phyloP scores from a whole-genome alignment of 2,113 vertebrate genomes.

The Notothenia rossii region DNA sequence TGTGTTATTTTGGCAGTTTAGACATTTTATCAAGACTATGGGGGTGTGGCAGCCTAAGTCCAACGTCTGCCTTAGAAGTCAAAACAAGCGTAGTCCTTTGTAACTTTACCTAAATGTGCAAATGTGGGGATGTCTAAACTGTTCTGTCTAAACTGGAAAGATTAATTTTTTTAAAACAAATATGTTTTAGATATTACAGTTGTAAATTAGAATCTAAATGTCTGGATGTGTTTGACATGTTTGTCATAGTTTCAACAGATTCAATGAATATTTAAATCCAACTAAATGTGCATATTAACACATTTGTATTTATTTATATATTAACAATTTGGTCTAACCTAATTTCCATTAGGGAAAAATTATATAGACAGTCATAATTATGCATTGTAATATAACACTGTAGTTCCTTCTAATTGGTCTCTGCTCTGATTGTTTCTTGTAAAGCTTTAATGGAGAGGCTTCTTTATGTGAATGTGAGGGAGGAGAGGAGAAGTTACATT shows the following conservation, averaged over 20 bases:
- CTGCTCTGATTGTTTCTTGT: not conserved
- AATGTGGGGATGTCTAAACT: not conserved
- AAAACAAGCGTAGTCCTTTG: not conserved
- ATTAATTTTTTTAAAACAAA: not conserved
- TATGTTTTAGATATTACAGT: not conserved
- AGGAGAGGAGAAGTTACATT: constrained; percentile 1
- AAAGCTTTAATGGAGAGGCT: not conserved
- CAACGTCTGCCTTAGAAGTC: not conserved
- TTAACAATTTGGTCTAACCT: not conserved
- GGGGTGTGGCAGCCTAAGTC: not conserved
- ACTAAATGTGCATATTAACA: not conserved
- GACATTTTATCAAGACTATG: not conserved
- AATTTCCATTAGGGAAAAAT: not conserved
- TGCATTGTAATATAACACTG: not conserved
- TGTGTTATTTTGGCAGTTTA: not conserved
- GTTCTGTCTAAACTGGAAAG: not conserved
- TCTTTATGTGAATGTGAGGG: not conserved
- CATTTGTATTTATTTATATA: not conserved
- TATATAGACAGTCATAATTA: not conserved
- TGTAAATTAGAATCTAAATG: not conserved
- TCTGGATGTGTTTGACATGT: not conserved
- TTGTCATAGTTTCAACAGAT: not conserved
- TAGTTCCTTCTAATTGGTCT: constrained; percentile 2
- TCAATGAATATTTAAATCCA: not conserved
- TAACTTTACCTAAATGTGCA: not conserved